Base-by-base conservation (phyloP, 2,888 invertebrate genomes). In the Aproaerema taeniolella region DNA sequence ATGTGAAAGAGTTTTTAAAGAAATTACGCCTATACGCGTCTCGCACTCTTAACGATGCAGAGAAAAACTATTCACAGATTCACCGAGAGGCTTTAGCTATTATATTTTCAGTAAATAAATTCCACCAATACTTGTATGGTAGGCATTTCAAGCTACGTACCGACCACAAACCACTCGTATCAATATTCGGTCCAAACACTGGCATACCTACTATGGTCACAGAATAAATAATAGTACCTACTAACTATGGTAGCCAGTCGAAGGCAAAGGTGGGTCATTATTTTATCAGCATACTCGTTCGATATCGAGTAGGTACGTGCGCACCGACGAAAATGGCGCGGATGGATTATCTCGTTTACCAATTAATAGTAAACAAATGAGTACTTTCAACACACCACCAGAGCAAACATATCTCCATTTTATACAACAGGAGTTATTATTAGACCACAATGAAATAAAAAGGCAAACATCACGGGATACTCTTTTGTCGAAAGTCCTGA, bases 191-290 rank as follows among this genome's bases (percentile, higher is more conserved):
- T 5, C 33, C 33, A 17, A 14, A 24, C 13, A 17, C 10, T 2
- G 33, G 33, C 8, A 33, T 33, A 7, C 33, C 33, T n/a, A 20
- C 20, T 4, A 20, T 20, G 36, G 31, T n/a, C n/a, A n/a, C n/a
- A n/a, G n/a, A n/a, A n/a, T n/a, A n/a, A 29, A 42, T 11, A 10
- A 9, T 0, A 37, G 45, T 11, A 10, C 38, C 45, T 2, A 26
- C n/a, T n/a, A n/a, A n/a, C n/a, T n/a, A n/a, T 5, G 2, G 42
- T 17, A 6, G 42, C 46, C 1, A 30, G 26, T 9, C 20, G 44
- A 5, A 10, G 42, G 12, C 47, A 42, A 25, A 26, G 43, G 20
- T 48, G 31, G 29, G 45, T 42, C 5, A 17, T 41, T 2, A 34
- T 38, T 25, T 32, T 41, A 31, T 38, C 41, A 13, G 38, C 38